phyloP scores from a whole-genome alignment of 2,797 vertebrate genomes.

The Acrossocheilus wenchowensis region DNA sequence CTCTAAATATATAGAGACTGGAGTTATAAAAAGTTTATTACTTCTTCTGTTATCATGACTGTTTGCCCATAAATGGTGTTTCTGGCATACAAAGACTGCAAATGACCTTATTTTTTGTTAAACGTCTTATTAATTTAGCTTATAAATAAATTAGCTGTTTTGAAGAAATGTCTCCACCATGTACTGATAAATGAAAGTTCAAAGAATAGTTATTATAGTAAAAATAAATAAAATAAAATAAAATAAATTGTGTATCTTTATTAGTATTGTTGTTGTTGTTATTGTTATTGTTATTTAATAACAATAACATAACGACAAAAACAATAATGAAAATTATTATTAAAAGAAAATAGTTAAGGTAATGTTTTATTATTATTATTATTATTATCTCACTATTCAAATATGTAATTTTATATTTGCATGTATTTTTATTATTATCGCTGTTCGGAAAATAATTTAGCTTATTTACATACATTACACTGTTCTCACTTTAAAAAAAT shows the following conservation, averaged over 20 bases:
- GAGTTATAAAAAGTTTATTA: not conserved
- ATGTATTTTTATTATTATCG: not conserved
- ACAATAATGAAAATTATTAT: too few species aligned
- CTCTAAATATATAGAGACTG: not conserved
- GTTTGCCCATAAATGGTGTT: not conserved
- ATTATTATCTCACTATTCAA: not conserved
- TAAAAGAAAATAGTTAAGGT: too few species aligned
- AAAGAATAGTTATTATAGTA: not conserved
- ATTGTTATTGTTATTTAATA: not conserved
- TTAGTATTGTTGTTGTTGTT: not conserved
- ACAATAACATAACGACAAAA: too few species aligned
- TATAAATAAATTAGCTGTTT: not conserved
- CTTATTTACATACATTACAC: not conserved
- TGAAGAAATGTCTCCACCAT: not conserved
- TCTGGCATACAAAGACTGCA: not conserved
- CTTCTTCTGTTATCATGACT: not conserved
- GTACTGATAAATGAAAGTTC: not conserved
- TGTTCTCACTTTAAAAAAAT: not conserved
- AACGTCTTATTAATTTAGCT: not conserved
- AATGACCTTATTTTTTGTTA: not conserved
- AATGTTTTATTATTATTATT: not conserved
- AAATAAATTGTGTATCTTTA: not conserved
- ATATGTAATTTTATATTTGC: not conserved
- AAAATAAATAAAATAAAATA: not conserved
- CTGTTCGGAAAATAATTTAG: not conserved